Evolutionary conservation across 1,140 invertebrate genomes (phyloP).

Genomic region (Agrilus planipennis): DNA sequence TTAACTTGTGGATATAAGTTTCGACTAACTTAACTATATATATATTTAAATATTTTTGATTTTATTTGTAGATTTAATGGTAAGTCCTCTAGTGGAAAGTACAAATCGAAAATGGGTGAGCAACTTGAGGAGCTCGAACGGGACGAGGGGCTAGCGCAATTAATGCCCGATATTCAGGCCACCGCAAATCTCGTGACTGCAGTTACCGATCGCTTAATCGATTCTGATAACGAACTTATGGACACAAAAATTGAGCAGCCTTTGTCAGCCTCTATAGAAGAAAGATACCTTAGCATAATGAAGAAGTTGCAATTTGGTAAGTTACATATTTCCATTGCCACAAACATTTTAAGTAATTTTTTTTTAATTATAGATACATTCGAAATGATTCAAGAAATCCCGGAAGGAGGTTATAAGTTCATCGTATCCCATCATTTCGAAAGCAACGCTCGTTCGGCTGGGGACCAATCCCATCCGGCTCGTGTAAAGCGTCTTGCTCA

Average conservation of each 20-base stretch:
- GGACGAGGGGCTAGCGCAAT: constrained; percentile 72
- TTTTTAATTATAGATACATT: constrained; percentile 58
- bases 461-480: constrained; percentile 70
- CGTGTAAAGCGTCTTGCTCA: constrained; percentile 88
- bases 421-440: constrained; percentile 87
- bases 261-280: constrained; percentile 43
- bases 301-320: constrained; percentile 78
- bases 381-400: constrained; percentile 77
- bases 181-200: constrained; percentile 67
- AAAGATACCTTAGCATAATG: constrained; percentile 77
- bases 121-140: constrained; percentile 60
- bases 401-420: constrained; percentile 65
- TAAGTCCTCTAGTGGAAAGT: constrained; percentile 35
- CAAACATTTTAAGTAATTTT: constrained; percentile 1
- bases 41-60: too few species aligned
- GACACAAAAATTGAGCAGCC: constrained; percentile 37
- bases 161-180: constrained; percentile 81
- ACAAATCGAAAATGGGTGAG: constrained; percentile 31
- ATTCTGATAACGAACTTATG: constrained; percentile 20
- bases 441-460: constrained; percentile 72
- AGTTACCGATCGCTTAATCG: constrained; percentile 38
- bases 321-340: constrained; percentile 17
- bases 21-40: too few species aligned
- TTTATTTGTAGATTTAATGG: constrained; percentile 35
- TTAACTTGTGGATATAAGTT: too few species aligned